Percentiles rank a stretch among this genome's conserved stretches.
These are phyloP conservation scores for Aurelia aurita DNA, from an alignment of 30 jellyfish, hydroid and myxozoan genomes.

Conservation along the genomic window DNA sequence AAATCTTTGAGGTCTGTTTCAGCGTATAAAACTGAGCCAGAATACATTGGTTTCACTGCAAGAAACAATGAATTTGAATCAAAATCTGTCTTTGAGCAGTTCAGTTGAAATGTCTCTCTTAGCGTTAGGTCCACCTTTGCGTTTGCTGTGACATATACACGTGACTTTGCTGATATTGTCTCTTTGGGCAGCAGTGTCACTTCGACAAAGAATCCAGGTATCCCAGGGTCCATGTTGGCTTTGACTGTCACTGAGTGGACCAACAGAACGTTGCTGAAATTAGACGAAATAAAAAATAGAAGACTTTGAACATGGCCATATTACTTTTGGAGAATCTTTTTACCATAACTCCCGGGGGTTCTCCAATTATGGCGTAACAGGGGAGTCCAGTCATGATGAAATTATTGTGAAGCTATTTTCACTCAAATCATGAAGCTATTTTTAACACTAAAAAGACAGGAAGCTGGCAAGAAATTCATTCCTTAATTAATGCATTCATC, in stretches of 20 bases:
- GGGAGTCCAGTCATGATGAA: too few relatives aligned
- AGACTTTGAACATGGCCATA: too few relatives aligned
- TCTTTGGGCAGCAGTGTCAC: constrained; percentile 79
- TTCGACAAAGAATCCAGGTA: constrained; percentile 89
- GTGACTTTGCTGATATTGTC: constrained; percentile 65
- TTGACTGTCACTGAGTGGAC: constrained; percentile 64
- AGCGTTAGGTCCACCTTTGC: constrained; percentile 71
- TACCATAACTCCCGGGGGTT: too few relatives aligned
- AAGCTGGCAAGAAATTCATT: too few relatives aligned
- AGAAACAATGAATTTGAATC: constrained; percentile 61
- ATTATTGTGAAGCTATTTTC: too few relatives aligned
- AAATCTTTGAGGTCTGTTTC: constrained; percentile 83
- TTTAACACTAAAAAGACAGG: too few relatives aligned
- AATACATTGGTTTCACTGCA: constrained; percentile 86
- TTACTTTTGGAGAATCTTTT: too few relatives aligned
- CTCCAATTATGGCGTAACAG: too few relatives aligned
- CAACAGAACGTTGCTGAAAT: constrained; percentile 28
- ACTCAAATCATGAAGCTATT: too few relatives aligned
- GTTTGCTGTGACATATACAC: constrained; percentile 58
- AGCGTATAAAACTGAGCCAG: constrained; percentile 74
- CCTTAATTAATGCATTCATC: too few relatives aligned
- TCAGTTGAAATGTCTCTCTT: constrained; percentile 67
- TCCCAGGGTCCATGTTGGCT: constrained; percentile 64
- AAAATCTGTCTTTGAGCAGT: constrained; percentile 65
- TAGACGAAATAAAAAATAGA: too few relatives aligned